Base-by-base conservation (phyloP, 2,888 invertebrate species). In the Polydesmus complanatus region DNA sequence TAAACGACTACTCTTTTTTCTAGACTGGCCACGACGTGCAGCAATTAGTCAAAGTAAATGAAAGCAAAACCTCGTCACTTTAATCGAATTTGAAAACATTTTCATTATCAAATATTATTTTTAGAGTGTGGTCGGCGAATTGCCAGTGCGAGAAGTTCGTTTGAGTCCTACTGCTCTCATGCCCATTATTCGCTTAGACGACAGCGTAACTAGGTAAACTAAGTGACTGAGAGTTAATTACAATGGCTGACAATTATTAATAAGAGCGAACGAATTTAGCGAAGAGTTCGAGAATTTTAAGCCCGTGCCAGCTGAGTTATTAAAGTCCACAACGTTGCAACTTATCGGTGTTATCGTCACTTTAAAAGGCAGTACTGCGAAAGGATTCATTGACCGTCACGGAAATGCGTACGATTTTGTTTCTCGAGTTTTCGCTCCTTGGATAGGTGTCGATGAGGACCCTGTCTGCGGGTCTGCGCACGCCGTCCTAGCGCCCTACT, bases 381-480 rank as follows among this genome's bases (percentile, higher is more conserved):
- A 37, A 5, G 37, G 37, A 8, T 37, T 5, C 14, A 14, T 37
- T 14, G 37, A 37, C 14, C 8, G 14, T 5, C 64, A 59, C 1
- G 57, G 58, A 3, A 51, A 64, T 14, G 63, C 61, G 2, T 65
- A 67, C 37, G 72, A 77, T 63, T 78, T 77, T 65, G 63, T 75
- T 3, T 77, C 77, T 11, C 67, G 78, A 52, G 75, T 74, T 65
- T 78, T 78, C 66, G 74, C 74, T 27, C 77, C 78, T 0, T 77
- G 76, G 76, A 68, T 68, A 64, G 78, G 78, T 2, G 73, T 77
- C 26, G 67, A 70, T 23, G 77, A 76, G 65, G 76, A 77, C 64
- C 75, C 76, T 1, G 76, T 76, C 8, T 74, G 73, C 62, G 77
- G 77, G 2, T 72, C 75, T 3, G 76, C 77, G 5, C 77, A 78